Base-by-base conservation (phyloP, 35 echinoderm and acorn worm species). In the Ophioderma brevispina region DNA sequence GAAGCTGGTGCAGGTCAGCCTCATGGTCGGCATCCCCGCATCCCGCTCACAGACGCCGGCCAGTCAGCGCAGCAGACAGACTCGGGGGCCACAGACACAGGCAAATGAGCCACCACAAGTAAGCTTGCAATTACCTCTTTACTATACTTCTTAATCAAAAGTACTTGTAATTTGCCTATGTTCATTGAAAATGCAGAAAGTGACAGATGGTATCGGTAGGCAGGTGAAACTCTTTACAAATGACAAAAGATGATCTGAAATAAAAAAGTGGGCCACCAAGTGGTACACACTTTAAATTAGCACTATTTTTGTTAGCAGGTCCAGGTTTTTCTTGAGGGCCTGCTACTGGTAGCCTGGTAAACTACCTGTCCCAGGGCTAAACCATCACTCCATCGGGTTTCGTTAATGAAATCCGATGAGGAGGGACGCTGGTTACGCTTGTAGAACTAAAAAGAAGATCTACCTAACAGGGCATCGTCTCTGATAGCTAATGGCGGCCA, bases 41-140 rank as follows among this genome's bases (percentile, higher is more conserved):
- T 92, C 90, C 19, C 70, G 82, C 15, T 75, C 90, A n/a, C 33
- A 78, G 1, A 92, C 90, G n/a, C 90, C 90, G 63, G 81, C 82
- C 2, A 92, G 75, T 35, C 31, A 36, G 8, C 70, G 41, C 43
- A 84, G 82, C 43, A 55, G 59, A 3, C 59, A 70, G 28, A 70
- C 1, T 25, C n/a, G 36, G 17, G 55, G 25, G 13, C 78, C 52
- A 23, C 52, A 55, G 19, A 39, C 63, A 32, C 38, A 75, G 14
- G 39, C 40, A 83, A 52, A 63, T 33, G 28, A 63, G 28, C 64
- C 85, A 63, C 89, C 80, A 40, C 89, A 91, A 75, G 88, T 90
- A 90, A 19, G n/a, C n/a, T 25, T 17, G 31, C 42, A 28, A 77
- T 23, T n/a, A n/a, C n/a, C n/a, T n/a, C n/a, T n/a, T 15, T 37